These are phyloP conservation scores for Vulpes vulpes DNA, from an alignment of 2,113 vertebrate species.

Conservation along the genomic window DNA sequence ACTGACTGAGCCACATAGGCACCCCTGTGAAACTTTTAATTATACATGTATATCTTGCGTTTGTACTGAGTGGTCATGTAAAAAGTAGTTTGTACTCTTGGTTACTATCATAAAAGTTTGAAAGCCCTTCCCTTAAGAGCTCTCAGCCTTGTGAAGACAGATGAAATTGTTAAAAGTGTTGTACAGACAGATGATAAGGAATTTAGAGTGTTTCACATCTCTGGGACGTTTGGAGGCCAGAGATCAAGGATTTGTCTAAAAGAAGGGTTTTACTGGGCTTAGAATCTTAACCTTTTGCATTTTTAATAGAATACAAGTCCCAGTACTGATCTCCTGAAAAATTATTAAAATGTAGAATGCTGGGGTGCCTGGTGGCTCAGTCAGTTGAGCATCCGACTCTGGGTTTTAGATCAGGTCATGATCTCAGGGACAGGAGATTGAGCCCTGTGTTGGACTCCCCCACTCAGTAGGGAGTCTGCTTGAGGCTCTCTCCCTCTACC, in stretches of 20 bases:
- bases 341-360: neutral
- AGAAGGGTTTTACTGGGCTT: slow-evolving; percentile 22
- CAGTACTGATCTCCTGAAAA: neutral
- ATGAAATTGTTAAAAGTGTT: slow-evolving; percentile 3
- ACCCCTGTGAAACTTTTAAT: neutral
- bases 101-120: neutral
- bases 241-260: neutral
- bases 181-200: neutral
- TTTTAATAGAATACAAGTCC: neutral
- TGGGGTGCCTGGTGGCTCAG: neutral
- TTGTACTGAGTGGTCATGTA: neutral
- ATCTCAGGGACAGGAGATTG: neutral
- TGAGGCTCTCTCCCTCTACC: neutral
- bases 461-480: neutral
- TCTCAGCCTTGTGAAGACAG: neutral
- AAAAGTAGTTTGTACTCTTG: neutral
- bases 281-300: neutral
- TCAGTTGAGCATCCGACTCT: neutral
- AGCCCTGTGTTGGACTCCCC: neutral
- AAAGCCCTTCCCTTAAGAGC: neutral
- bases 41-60: neutral
- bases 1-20: neutral
- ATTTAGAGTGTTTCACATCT: neutral
- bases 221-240: neutral
- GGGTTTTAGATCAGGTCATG: neutral